Base-by-base conservation (phyloP, 2,113 vertebrate genomes). In the Gallinago paraguaiae region DNA sequence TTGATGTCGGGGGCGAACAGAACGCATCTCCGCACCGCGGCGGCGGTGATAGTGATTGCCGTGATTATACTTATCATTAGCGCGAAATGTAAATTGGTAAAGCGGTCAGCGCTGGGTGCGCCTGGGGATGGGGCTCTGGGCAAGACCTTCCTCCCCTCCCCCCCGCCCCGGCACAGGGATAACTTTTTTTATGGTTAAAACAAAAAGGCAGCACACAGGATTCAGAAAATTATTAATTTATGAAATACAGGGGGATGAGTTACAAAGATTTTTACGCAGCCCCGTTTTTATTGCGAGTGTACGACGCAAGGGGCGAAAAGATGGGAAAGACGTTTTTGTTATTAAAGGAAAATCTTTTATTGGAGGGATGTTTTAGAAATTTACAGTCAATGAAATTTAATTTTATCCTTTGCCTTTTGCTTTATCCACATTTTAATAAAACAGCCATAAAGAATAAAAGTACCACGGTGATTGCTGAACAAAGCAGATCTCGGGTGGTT, bases 1-100 rank as follows among this genome's bases (percentile, higher is more conserved):
- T 97, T 95, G 97, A 97, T 98, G 97, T 96, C 97, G 95, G 95
- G 90, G 91, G 97, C 78, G 92, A 89, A 74, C 83, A 43, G 96
- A 94, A 96, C 67, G 96, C 96, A 85, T 93, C 97, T 95, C 88
- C 93, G 92, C 95, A 87, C 95, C 92, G 93, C 94, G 74, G 88
- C 50, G 83, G 76, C 54, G 90, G 76, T 85, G 95, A 65, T 46
- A 90, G 78, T 97, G 96, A 94, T 97, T 94, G 96, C 96, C 63
- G 64, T 94, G 94, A 93, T 96, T 92, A 82, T 90, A 43, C 96
- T 96, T 92, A 67, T 83, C 93, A 35, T 95, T 97, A 97, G 96
- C 88, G 96, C 90, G 76, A 96, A 93, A 96, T 96, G 92, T 92
- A 93, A 97, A 97, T 94, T 85, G 89, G n/a, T 87, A 82, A 43